Base-by-base conservation (phyloP, 2,113 vertebrate species). In the Leucoraja erinaceus region DNA sequence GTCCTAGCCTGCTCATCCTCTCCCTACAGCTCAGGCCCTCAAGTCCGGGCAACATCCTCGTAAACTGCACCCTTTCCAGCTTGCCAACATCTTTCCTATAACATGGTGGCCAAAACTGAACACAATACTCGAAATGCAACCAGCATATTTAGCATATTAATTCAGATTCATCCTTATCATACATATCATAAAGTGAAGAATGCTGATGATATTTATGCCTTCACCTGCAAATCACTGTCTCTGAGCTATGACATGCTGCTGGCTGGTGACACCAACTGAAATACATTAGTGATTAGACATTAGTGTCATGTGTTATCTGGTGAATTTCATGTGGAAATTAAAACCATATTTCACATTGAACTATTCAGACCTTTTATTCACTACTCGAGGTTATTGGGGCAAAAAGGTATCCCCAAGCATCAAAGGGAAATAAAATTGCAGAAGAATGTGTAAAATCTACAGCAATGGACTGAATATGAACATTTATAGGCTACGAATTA, bases 231-330 rank as follows among this genome's bases (percentile, higher is more conserved):
- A 88, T 63, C n/a, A n/a, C 59, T 18, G 5, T 61, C 28, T 88
- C 28, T 88, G 83, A 63, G 83, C 83, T 88, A 63, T 66, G 56
- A 88, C 31, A 7, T 63, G n/a, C 6, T 63, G 83, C 25, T 88
- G 83, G 12, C 28, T 31, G 38, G 59, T 63, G 83, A 31, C 83
- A 63, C 83, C 83, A 88, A 28, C 83, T 88, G 83, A n/a, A 88
- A 31, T 63, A 31, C 83, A 63, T 63, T 88, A 28, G 63, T 88
- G 59, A 63, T 63, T n/a, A n/a, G n/a, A n/a, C n/a, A n/a, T n/a
- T n/a, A n/a, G n/a, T n/a, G 83, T 88, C 83, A 88, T 88, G 83
- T n/a, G 28, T 88, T 31, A 88, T 63, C 83, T 33, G 8, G 59
- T 28, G 16, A 88, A 61, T 66, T 88, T 6, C 59, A 88, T 1